phyloP scores from a whole-genome alignment of 2,888 invertebrate genomes.

The Nudaria mundana region DNA sequence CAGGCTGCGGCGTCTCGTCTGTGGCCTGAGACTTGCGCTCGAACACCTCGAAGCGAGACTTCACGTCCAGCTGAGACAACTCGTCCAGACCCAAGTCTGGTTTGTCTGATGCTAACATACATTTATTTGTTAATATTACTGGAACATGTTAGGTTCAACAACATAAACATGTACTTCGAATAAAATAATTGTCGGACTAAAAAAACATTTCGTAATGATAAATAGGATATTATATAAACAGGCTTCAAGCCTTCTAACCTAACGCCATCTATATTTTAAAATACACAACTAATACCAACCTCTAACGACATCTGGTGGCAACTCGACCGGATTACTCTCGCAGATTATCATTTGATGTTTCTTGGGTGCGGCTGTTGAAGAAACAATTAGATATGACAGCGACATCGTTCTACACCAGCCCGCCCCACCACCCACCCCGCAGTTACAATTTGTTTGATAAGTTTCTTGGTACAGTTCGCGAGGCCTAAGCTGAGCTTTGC shows the following conservation, averaged over 20 bases:
- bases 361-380: constrained; percentile 82
- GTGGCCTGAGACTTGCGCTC: constrained; percentile 80
- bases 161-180: too few relatives aligned
- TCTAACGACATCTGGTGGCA: constrained; percentile 96
- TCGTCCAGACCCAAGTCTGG: constrained; percentile 92
- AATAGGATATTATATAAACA: too few relatives aligned
- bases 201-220: too few relatives aligned
- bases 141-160: too few relatives aligned
- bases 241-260: too few relatives aligned
- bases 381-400: too few relatives aligned
- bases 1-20: constrained; percentile 56
- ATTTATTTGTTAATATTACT: background rate
- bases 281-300: constrained; percentile 74
- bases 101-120: constrained; percentile 88
- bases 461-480: too few relatives aligned
- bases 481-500: too few relatives aligned
- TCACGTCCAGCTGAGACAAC: constrained; percentile 89
- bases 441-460: background rate
- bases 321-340: constrained; percentile 93
- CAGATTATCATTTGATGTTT: constrained; percentile 94
- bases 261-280: constrained; percentile 15
- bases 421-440: too few relatives aligned
- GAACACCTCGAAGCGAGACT: constrained; percentile 92
- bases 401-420: too few relatives aligned
- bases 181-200: too few relatives aligned